phyloP scores from a whole-genome alignment of 2,113 vertebrate species.

The Menidia beryllina region DNA sequence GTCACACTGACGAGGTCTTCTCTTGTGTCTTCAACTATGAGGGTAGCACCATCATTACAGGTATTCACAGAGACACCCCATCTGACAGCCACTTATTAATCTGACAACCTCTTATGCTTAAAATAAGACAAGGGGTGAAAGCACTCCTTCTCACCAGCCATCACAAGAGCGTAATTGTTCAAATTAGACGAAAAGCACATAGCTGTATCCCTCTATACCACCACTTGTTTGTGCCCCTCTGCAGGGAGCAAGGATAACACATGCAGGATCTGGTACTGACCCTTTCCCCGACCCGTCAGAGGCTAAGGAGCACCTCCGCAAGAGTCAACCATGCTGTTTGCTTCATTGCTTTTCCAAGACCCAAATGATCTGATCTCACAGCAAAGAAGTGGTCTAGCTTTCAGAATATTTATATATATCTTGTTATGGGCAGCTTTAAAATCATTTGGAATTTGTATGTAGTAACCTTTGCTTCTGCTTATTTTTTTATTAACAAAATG shows the following conservation, averaged over 20 bases:
- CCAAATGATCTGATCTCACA: too few species aligned
- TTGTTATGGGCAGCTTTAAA: not conserved
- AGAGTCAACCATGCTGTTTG: not conserved
- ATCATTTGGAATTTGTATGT: too few species aligned
- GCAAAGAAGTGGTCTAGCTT: not conserved
- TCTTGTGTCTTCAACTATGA: constrained; percentile 95
- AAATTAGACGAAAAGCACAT: constrained; percentile 27
- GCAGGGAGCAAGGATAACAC: constrained; percentile 97
- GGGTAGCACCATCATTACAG: constrained; percentile 88
- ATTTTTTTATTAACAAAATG: too few species aligned
- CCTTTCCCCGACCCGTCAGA: constrained; percentile 2
- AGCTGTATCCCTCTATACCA: constrained; percentile 41
- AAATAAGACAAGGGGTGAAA: constrained; percentile 20
- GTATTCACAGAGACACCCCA: constrained; percentile 36
- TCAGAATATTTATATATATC: not conserved
- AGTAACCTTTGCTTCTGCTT: too few species aligned
- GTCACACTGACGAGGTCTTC: constrained; percentile 94
- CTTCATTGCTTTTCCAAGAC: not conserved
- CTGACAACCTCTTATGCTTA: not conserved
- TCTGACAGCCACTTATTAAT: not conserved
- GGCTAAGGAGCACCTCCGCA: not conserved
- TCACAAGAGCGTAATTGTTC: constrained; percentile 48
- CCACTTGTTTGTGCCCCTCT: constrained; percentile 57
- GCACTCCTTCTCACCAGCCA: not conserved
- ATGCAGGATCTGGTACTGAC: constrained; percentile 93